Percentiles rank a stretch among this genome's conserved stretches.
These are phyloP conservation scores for Harmothoe impar DNA, from an alignment of 2,888 invertebrate genomes.

Conservation along the genomic window DNA sequence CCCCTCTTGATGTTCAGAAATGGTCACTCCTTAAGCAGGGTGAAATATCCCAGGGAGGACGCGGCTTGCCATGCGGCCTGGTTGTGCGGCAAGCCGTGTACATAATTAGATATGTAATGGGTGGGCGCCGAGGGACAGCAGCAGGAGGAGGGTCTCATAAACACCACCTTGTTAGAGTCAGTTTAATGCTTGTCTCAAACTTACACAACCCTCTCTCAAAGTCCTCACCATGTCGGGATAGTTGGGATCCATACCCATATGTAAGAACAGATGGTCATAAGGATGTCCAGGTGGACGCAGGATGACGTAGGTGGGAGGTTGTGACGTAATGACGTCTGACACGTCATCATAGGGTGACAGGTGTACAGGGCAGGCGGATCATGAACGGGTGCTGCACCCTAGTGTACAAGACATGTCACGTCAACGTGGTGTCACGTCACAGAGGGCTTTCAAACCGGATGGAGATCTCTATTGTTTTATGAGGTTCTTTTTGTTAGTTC, in stretches of 20 bases:
- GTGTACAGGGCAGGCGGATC: background rate
- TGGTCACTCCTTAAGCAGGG: too few species aligned
- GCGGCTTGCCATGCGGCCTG: background rate
- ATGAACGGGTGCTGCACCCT: background rate
- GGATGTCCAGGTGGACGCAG: background rate
- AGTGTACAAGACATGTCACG: background rate
- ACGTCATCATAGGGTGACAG: conserved; percentile 39
- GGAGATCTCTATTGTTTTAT: too few species aligned
- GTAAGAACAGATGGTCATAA: conserved; percentile 1
- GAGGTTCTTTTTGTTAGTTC: too few species aligned
- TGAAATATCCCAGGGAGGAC: background rate
- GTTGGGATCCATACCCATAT: background rate
- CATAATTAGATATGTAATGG: conserved; percentile 26
- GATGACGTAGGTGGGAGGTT: background rate
- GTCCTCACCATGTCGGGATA: background rate
- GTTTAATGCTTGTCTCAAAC: too few species aligned
- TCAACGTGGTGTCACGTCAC: too few species aligned
- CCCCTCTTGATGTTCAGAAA: too few species aligned
- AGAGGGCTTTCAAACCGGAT: too few species aligned
- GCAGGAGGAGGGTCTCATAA: background rate
- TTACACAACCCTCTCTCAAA: too few species aligned
- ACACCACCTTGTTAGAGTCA: too few species aligned
- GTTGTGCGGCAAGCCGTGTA: background rate
- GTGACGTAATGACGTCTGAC: conserved; percentile 46
- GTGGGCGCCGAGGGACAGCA: background rate